Percentiles rank a stretch among this genome's conserved stretches.
Conservation (phyloP, 2,113 vertebrate genomes). For the Candoia aspera region DNA sequence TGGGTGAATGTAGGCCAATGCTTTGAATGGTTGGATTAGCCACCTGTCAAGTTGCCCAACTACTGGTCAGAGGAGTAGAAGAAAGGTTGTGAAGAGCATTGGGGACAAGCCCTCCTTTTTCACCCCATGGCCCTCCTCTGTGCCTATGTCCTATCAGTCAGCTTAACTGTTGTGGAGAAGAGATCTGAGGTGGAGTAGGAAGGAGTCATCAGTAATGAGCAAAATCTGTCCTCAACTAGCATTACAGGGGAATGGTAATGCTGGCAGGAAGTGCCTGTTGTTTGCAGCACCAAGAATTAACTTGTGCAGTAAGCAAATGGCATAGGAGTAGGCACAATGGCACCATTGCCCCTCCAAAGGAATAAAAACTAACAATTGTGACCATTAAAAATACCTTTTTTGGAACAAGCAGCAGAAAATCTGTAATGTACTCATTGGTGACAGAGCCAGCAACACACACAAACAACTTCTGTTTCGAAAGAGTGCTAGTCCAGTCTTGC, state of each 20-base stretch:
- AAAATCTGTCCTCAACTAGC: not conserved
- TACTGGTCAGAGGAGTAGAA: not conserved
- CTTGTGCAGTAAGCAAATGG: not conserved
- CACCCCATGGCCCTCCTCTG: not conserved
- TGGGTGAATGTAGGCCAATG: not conserved
- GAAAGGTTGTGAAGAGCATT: not conserved
- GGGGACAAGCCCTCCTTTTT: not conserved
- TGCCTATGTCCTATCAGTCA: not conserved
- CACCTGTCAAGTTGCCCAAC: not conserved
- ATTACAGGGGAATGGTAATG: not conserved
- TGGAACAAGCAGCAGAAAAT: not conserved
- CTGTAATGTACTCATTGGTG: not conserved
- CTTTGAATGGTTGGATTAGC: not conserved
- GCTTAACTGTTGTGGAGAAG: not conserved
- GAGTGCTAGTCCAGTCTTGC: not conserved
- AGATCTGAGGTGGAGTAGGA: not conserved
- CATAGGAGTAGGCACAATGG: not conserved
- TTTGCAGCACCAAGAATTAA: not conserved
- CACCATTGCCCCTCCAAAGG: not conserved
- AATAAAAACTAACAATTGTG: not conserved
- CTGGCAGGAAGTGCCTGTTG: not conserved
- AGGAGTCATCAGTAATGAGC: not conserved
- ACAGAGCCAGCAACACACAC: not conserved
- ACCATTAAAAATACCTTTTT: not conserved
- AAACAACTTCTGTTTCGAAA: not conserved